Conservation (phyloP, 2,888 invertebrate genomes). For the Cetonia aurata region DNA sequence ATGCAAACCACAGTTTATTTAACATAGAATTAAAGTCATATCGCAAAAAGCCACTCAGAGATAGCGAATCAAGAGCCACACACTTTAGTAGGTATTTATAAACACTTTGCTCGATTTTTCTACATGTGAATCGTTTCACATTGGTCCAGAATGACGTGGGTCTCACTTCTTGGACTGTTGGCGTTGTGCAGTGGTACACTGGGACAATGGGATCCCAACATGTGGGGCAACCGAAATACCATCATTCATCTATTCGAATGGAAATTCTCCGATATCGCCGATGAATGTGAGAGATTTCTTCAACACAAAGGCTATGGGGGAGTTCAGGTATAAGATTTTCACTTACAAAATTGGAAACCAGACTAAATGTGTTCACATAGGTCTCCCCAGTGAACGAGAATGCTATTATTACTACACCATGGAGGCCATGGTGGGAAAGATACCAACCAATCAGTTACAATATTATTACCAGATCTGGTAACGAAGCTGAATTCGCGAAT, state of each 20-base stretch:
- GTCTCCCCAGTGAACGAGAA: slow-evolving; percentile 84
- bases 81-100: no score
- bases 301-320: slow-evolving; percentile 81
- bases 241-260: slow-evolving; percentile 87
- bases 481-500: slow-evolving; percentile 76
- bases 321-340: slow-evolving; percentile 71
- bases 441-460: slow-evolving; percentile 89
- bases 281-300: slow-evolving; percentile 84
- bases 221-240: slow-evolving; percentile 65
- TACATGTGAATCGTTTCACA: no score
- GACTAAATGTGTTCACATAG: slow-evolving; percentile 61
- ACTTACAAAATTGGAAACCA: background rate
- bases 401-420: slow-evolving; percentile 63
- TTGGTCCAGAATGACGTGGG: slow-evolving; percentile 14
- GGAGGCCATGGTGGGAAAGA: slow-evolving; percentile 88
- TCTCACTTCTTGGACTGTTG: background rate
- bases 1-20: no score
- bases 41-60: no score
- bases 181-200: background rate
- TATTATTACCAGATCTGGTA: slow-evolving; percentile 82
- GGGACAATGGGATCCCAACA: slow-evolving; percentile 35
- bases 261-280: slow-evolving; percentile 85
- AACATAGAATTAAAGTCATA: no score
- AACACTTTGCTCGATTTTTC: no score
- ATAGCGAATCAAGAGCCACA: no score